These are phyloP conservation scores for Nomada fabriciana DNA, from an alignment of 2,888 invertebrate species.

Conservation along the genomic window DNA sequence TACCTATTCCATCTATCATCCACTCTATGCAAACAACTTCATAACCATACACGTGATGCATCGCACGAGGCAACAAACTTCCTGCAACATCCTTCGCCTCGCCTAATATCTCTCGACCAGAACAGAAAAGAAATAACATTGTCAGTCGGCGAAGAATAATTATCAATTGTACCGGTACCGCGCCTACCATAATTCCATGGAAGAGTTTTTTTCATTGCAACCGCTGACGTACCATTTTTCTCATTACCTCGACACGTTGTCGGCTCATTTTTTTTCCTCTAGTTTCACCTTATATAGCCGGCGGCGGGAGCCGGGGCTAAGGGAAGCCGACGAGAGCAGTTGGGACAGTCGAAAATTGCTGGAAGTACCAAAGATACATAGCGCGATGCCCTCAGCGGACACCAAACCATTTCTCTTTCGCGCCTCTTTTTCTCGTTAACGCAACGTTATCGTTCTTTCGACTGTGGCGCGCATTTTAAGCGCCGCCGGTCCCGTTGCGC, in stretches of 20 bases:
- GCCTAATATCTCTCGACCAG: not conserved
- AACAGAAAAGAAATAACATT: not conserved
- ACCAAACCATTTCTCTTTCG: constrained; percentile 66
- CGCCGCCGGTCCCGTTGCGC: constrained; percentile 69
- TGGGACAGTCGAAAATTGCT: constrained; percentile 59
- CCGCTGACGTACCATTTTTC: constrained; percentile 31
- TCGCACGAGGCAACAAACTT: not conserved
- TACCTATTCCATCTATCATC: too few species aligned
- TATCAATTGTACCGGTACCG: constrained; percentile 9
- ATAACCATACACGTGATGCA: too few species aligned
- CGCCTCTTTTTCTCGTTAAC: constrained; percentile 63
- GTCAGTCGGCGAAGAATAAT: not conserved
- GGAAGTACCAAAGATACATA: constrained; percentile 59
- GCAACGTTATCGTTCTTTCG: constrained; percentile 63
- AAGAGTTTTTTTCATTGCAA: constrained; percentile 21
- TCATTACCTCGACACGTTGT: constrained; percentile 15
- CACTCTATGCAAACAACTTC: too few species aligned
- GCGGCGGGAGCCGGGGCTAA: constrained; percentile 30
- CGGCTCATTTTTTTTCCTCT: constrained; percentile 24
- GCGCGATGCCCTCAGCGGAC: constrained; percentile 60
- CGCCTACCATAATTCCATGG: constrained; percentile 10
- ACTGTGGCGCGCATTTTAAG: constrained; percentile 54
- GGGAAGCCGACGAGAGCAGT: constrained; percentile 28
- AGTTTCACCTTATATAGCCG: constrained; percentile 21
- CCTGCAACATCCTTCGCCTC: not conserved